Conservation (phyloP, 2,113 vertebrate genomes). For the Ameiurus melas region DNA sequence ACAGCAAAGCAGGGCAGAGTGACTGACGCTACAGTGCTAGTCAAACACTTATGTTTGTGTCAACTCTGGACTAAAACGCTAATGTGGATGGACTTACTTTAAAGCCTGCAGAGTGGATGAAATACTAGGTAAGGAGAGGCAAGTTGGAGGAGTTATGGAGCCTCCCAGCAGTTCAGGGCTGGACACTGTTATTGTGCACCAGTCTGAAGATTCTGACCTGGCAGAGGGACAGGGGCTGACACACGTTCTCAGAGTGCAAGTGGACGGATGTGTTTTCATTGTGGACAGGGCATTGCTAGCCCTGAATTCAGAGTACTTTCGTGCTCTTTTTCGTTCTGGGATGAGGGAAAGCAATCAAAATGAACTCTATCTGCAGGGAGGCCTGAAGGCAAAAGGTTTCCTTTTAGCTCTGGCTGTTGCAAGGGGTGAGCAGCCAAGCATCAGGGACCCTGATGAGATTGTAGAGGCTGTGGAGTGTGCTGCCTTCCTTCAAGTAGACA, state of each 20-base stretch:
- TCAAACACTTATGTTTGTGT: conserved; percentile 61
- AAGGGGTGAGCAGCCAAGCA: conserved; percentile 74
- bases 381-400: conserved; percentile 80
- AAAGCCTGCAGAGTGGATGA: conserved; percentile 35
- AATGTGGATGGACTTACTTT: neutral
- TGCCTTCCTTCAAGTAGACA: conserved; percentile 85
- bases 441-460: conserved; percentile 78
- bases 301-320: conserved; percentile 84
- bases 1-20: conserved; percentile 50
- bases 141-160: conserved; percentile 64
- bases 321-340: conserved; percentile 88
- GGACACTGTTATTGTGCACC: conserved; percentile 29
- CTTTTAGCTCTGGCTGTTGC: conserved; percentile 78
- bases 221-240: conserved; percentile 35
- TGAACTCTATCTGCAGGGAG: conserved; percentile 79
- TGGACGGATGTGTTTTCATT: conserved; percentile 81
- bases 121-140: conserved; percentile 35
- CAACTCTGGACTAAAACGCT: conserved; percentile 44
- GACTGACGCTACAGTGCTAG: conserved; percentile 54
- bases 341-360: conserved; percentile 84
- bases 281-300: conserved; percentile 78
- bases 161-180: conserved; percentile 47
- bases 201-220: conserved; percentile 42
- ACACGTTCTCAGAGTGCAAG: conserved; percentile 72
- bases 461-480: conserved; percentile 87